Base-by-base conservation (phyloP, 2,888 invertebrate genomes). In the Mesopsocus fuscifrons region DNA sequence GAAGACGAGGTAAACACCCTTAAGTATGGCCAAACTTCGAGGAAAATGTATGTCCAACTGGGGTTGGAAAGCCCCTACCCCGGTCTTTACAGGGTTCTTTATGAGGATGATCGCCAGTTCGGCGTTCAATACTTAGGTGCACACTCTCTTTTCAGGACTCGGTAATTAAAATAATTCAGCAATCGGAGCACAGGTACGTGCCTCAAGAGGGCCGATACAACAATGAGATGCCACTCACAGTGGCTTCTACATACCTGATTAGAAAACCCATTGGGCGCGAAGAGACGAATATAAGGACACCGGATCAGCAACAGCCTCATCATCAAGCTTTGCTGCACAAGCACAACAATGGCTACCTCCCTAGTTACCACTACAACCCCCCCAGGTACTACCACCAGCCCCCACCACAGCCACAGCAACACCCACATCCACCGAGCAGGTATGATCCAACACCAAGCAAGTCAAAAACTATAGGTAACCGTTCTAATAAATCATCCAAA, bases 121-220 rank as follows among this genome's bases (percentile, higher is more conserved):
- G n/a, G n/a, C n/a, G n/a, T n/a, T n/a, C n/a, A n/a, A n/a, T n/a
- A n/a, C n/a, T n/a, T n/a, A n/a, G n/a, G n/a, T n/a, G n/a, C n/a
- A n/a, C n/a, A n/a, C n/a, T n/a, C n/a, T n/a, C n/a, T n/a, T 13
- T 13, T 18, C 46, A 16, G 13, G 48, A 46, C 6, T 49, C 49
- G 11, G 50, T 54, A 20, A 47, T 54, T 30, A 49, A 50, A 41
- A 46, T 54, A 20, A 45, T 53, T 13, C 55, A 68, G 13, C 66
- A 64, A 34, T 61, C 65, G 3, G 71, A 72, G 51, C 66, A 65
- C 3, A 60, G 70, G 41, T 69, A 64, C 48, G 65, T 63, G 8
- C 62, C 67, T 2, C 58, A 63, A 1, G 67, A 66, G 50, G 70
- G 69, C 38, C 42, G 46, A 21, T 38, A 38, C 20, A 16, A 38